These are phyloP conservation scores for human (Homo sapiens) DNA, from an alignment of 2,113 vertebrate genomes.

Conservation along the genomic window GRCh38 chr1:55066501-55067000, in stretches of 20 bases:
- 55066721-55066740: background rate
- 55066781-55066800: conserved; percentile 71
- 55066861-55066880: conserved; percentile 88
- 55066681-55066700: background rate
- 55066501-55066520: conserved; percentile 75
- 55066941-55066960: conserved; percentile 80
- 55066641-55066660: background rate
- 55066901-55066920: conserved; percentile 82
- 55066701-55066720: conserved; percentile 28
- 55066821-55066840: conserved; percentile 85
- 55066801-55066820: conserved; percentile 74
- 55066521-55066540: conserved; percentile 72
- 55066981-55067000: conserved; percentile 74
- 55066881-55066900: conserved; percentile 82
- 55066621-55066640: background rate
- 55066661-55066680: background rate
- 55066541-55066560: conserved; percentile 48
- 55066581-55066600: background rate
- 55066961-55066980: conserved; percentile 77
- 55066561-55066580: conserved; percentile 23
- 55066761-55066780: conserved; percentile 56
- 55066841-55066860: conserved; percentile 86
- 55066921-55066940: conserved; percentile 83
- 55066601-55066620: background rate
- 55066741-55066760: background rate